These are phyloP conservation scores for Lytechinus variegatus DNA, from an alignment of 35 echinoderm and acorn worm species.

Conservation along the genomic window DNA sequence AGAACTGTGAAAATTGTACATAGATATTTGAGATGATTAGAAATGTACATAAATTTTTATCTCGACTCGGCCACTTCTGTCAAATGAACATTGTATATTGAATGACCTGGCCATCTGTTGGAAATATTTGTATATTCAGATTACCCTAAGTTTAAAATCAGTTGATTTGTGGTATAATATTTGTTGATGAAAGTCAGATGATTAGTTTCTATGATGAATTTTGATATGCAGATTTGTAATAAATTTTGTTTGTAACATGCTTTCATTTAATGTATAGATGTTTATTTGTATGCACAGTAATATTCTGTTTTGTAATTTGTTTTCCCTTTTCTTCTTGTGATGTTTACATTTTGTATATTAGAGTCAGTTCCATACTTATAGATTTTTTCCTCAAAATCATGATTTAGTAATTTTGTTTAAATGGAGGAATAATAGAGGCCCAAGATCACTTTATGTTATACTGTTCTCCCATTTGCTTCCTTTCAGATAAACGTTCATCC, in stretches of 20 bases:
- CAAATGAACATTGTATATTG: neutral
- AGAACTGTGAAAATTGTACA: neutral
- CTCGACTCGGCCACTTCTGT: neutral
- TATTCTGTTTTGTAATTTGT: neutral
- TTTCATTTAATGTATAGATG: neutral
- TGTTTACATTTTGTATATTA: neutral
- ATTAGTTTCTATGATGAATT: neutral
- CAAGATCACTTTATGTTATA: neutral
- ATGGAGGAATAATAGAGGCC: too few species aligned
- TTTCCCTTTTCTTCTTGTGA: neutral
- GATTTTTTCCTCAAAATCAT: neutral
- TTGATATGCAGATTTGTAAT: neutral
- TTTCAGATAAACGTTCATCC: neutral
- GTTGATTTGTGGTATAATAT: neutral
- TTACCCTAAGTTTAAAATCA: neutral
- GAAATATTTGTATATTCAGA: constrained; percentile 20
- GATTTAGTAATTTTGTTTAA: too few species aligned
- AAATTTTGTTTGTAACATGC: neutral
- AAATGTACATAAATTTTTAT: neutral
- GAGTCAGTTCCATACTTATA: neutral
- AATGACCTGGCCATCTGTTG: neutral
- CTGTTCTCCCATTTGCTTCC: neutral
- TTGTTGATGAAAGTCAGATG: neutral
- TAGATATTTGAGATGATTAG: neutral
- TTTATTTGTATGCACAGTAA: neutral